Base-by-base conservation (phyloP, 2,888 invertebrate genomes). In the Stratiomys singularior region DNA sequence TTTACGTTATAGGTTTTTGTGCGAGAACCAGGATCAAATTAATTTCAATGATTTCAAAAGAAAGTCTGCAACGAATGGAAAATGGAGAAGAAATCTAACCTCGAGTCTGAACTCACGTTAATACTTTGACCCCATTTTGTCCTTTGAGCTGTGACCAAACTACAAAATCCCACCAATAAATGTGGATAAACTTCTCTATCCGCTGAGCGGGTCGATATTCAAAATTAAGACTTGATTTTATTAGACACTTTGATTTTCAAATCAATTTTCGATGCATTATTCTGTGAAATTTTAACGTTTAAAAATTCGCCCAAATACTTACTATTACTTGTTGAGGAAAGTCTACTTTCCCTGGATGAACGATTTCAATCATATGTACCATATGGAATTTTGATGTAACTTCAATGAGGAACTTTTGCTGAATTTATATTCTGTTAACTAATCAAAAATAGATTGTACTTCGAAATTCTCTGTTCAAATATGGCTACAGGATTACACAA, bases 331-430 rank as follows among this genome's bases (percentile, higher is more conserved):
- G 90, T 88, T 91, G 90, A 89, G 92, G 90, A 89, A 92, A 93
- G 88, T 92, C 93, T 90, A 92, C 91, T 88, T 92, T 91, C 89
- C 91, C 92, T 90, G 92, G 92, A 90, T 92, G 92, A 89, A 92
- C 92, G 88, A 92, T 90, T 90, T 93, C 92, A 89, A 93, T 91
- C 89, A 92, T 92, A 89, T 93, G 93, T 91, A 93, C 93, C 93
- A 93, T 93, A 93, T 92, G 93, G 92, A 91, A 90, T 60, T 37
- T 60, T 60, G 23, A 23, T 58, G n/a, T 30, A 30, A 74, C 60
- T 74, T 58, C 27, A 21, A 37, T 23, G 9, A 58, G 58, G 58
- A 74, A 74, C 58, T 74, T n/a, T 74, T 74, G 11, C n/a, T 28
- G 30, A 30, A 56, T 46, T 21, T 18, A n/a, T n/a, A 23, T 27